These are phyloP conservation scores for Coregonus sp. DNA, from an alignment of 2,797 vertebrate species.

Conservation along the genomic window DNA sequence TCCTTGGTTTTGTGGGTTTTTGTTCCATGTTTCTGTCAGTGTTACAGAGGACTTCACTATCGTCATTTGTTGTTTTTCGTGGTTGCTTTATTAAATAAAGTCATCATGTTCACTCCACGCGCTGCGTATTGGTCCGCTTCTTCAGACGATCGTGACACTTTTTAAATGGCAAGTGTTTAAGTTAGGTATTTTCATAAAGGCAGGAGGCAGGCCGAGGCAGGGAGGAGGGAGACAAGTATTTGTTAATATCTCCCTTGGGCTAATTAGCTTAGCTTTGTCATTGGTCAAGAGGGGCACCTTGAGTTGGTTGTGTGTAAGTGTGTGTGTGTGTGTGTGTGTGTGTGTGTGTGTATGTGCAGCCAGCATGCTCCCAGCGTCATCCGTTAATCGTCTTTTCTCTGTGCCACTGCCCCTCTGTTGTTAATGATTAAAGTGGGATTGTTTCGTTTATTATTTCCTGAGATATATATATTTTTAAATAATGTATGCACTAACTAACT, in stretches of 20 bases:
- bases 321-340: neutral
- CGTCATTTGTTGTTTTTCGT: too few species aligned
- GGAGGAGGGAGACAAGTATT: slow-evolving; percentile 18
- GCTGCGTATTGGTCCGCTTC: too few species aligned
- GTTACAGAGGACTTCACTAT: too few species aligned
- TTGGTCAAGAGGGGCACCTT: neutral
- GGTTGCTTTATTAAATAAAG: too few species aligned
- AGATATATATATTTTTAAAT: too few species aligned
- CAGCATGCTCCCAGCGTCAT: neutral
- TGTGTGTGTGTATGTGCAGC: neutral
- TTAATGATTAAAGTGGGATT: neutral
- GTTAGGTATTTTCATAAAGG: slow-evolving; percentile 67
- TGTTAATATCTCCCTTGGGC: slow-evolving; percentile 19
- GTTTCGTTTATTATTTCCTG: neutral
- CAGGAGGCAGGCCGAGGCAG: slow-evolving; percentile 22
- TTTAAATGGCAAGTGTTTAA: slow-evolving; percentile 64
- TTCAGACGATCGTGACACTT: too few species aligned
- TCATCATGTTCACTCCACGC: too few species aligned
- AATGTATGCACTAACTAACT: too few species aligned
- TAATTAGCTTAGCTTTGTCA: slow-evolving; percentile 12
- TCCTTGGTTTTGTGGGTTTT: too few species aligned
- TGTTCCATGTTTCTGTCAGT: too few species aligned
- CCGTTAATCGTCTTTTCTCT: neutral
- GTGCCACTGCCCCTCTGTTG: neutral
- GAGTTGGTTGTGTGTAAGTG: neutral